Percentiles rank a stretch among this genome's conserved stretches.
Conservation (phyloP, 2,797 vertebrate genomes). For the Catamblyrhynchus diadema region DNA sequence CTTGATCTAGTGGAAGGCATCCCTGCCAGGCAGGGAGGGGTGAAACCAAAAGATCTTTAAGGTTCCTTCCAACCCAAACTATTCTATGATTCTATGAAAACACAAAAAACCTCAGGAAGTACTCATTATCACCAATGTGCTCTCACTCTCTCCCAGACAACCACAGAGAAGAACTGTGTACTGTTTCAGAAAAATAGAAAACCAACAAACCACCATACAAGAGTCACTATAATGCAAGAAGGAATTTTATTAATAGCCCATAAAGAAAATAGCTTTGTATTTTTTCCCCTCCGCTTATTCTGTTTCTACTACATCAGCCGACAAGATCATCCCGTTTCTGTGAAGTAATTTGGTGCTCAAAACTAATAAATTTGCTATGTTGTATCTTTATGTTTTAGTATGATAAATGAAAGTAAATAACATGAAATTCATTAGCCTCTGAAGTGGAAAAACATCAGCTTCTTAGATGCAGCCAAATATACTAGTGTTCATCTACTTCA, state of each 20-base stretch:
- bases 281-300: neutral
- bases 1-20: neutral
- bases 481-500: neutral
- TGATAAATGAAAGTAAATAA: neutral
- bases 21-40: neutral
- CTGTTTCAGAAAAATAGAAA: neutral
- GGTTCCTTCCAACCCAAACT: neutral
- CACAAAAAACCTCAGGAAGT: neutral
- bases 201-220: neutral
- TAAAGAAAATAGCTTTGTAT: accelerated
- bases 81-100: neutral
- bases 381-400: neutral
- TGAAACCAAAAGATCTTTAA: neutral
- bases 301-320: neutral
- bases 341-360: neutral
- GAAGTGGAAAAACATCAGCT: neutral
- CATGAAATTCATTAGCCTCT: neutral
- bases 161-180: neutral
- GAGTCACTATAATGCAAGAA: neutral
- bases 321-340: neutral
- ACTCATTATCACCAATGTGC: neutral
- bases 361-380: neutral
- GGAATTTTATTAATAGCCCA: neutral
- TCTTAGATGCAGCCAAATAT: neutral
- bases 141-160: neutral